Conservation (phyloP, 2,113 vertebrate species). For the Chaetops frenatus region DNA sequence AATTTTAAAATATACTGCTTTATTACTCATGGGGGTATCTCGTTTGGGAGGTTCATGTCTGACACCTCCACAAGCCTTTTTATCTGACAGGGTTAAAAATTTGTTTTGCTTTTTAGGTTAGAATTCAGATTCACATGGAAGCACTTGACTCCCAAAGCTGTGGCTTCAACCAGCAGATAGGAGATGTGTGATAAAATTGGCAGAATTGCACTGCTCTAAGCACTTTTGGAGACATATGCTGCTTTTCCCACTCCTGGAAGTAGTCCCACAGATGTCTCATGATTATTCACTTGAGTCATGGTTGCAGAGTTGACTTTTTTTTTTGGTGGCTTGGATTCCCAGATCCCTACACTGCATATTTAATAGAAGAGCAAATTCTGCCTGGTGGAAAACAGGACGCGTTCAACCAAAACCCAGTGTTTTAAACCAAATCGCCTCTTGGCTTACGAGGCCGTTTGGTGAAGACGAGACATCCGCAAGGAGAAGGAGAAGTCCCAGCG, state of each 20-base stretch:
- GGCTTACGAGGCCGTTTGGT: not conserved
- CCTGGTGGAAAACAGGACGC: not conserved
- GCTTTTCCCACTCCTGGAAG: constrained; percentile 35
- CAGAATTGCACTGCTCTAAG: not conserved
- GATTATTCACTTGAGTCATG: constrained; percentile 42
- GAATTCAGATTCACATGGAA: not conserved
- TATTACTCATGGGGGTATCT: not conserved
- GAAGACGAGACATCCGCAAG: not conserved
- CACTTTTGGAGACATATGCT: constrained; percentile 27
- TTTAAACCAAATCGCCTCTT: not conserved
- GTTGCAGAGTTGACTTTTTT: not conserved
- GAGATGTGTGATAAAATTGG: not conserved
- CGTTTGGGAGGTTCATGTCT: not conserved
- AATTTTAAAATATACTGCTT: not conserved
- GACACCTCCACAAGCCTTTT: not conserved
- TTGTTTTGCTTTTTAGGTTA: not conserved
- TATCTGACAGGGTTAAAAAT: not conserved
- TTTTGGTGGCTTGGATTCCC: not conserved
- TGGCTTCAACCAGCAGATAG: not conserved
- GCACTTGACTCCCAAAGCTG: not conserved
- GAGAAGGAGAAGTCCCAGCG: not conserved
- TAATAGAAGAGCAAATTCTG: not conserved
- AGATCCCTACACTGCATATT: not conserved
- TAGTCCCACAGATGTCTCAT: constrained; percentile 45
- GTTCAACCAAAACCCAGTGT: not conserved